Evolutionary conservation across 2,888 invertebrate genomes (phyloP).

Genomic region (Dioctria linearis): DNA sequence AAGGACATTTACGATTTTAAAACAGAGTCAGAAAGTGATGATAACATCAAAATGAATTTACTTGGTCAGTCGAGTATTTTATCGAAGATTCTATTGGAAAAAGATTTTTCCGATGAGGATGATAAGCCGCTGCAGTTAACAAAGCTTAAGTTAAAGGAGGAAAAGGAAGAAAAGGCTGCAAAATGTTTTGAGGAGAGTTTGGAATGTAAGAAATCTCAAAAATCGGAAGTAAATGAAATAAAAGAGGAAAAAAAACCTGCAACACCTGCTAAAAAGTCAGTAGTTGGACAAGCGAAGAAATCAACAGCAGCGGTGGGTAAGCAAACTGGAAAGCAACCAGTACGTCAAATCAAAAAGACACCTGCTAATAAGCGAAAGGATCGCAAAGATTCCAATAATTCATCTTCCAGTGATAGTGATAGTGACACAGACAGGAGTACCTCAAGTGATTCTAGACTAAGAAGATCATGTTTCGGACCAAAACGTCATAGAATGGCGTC

Average conservation of each 20-base stretch:
- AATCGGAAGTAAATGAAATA: not conserved
- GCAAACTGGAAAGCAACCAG: constrained; percentile 19
- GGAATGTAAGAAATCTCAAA: not conserved
- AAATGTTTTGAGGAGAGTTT: not conserved
- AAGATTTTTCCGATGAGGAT: constrained; percentile 68
- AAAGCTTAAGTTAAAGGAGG: constrained; percentile 53
- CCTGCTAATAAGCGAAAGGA: constrained; percentile 50
- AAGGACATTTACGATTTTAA: constrained; percentile 69
- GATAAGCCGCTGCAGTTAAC: constrained; percentile 65
- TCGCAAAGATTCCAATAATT: constrained; percentile 56
- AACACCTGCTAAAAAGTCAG: constrained; percentile 51
- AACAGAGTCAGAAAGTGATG: constrained; percentile 70
- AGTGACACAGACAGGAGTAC: constrained; percentile 17
- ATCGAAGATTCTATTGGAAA: constrained; percentile 36
- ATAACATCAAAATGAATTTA: constrained; percentile 70
- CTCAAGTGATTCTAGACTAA: constrained; percentile 14
- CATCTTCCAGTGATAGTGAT: constrained; percentile 51
- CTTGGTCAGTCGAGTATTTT: constrained; percentile 61
- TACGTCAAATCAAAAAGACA: not conserved
- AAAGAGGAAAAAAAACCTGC: constrained; percentile 24
- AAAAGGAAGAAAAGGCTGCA: constrained; percentile 19
- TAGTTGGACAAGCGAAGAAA: constrained; percentile 19
- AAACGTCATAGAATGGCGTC: constrained; percentile 91
- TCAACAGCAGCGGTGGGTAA: not conserved
- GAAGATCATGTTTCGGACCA: constrained; percentile 73